Conservation (phyloP, 2,888 invertebrate genomes). For the Synergus gifuensis region DNA sequence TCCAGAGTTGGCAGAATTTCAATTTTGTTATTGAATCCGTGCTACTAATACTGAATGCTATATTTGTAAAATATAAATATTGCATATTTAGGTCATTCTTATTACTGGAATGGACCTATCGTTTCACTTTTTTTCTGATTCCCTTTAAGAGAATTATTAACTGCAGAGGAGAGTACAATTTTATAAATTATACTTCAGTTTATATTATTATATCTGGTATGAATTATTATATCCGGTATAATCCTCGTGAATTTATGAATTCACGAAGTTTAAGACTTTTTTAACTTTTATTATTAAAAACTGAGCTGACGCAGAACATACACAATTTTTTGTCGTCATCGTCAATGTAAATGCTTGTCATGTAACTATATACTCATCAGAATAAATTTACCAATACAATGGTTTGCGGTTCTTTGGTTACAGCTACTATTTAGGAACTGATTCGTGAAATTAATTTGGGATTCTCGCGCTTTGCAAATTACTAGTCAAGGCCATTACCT, state of each 20-base stretch:
- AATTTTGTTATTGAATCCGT: conserved; percentile 41
- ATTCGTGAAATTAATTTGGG: conserved; percentile 25
- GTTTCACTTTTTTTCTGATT: background rate
- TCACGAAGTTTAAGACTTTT: no score
- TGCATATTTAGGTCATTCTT: conserved; percentile 28
- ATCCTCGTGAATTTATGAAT: no score
- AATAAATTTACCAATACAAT: background rate
- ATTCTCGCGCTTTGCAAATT: conserved; percentile 26
- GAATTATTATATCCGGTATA: no score
- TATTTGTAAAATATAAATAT: conserved; percentile 39
- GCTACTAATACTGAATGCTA: conserved; percentile 32
- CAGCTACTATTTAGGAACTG: background rate
- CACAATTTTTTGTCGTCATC: background rate
- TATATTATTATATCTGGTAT: background rate
- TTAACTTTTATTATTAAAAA: no score
- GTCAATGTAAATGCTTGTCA: conserved; percentile 20
- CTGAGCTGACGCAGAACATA: background rate
- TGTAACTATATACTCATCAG: background rate
- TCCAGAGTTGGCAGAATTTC: conserved; percentile 42
- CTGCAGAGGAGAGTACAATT: background rate
- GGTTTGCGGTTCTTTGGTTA: background rate
- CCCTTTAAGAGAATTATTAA: background rate
- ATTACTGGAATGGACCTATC: conserved; percentile 27
- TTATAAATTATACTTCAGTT: background rate
- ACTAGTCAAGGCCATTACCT: background rate